phyloP scores from a whole-genome alignment of 2,888 invertebrate species.

The Agrilus cyanescens region DNA sequence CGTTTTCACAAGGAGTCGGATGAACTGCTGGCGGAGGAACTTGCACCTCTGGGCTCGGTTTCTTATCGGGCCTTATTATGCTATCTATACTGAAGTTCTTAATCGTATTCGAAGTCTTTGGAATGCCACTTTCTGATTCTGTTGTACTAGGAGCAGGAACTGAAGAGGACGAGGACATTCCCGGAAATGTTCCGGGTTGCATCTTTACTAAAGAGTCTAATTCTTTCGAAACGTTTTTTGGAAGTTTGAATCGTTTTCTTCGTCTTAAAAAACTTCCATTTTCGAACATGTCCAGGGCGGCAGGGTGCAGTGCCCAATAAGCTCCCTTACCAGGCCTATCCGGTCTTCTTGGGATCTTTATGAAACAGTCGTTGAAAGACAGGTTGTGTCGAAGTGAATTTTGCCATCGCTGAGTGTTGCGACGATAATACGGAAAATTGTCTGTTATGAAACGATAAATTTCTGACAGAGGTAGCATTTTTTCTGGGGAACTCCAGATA shows the following conservation, averaged over 20 bases:
- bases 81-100: conserved; percentile 77
- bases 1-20: conserved; percentile 16
- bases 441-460: conserved; percentile 89
- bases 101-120: conserved; percentile 35
- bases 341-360: conserved; percentile 58
- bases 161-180: conserved; percentile 6
- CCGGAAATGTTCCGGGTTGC: conserved; percentile 18
- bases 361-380: conserved; percentile 69
- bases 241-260: conserved; percentile 67
- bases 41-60: conserved; percentile 11
- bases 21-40: conserved; percentile 13
- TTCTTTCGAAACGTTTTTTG: conserved; percentile 51
- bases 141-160: conserved; percentile 16
- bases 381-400: conserved; percentile 57
- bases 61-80: conserved; percentile 58
- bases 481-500: conserved; percentile 89
- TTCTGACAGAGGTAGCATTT: conserved; percentile 78
- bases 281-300: conserved; percentile 68
- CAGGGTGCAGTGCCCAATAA: conserved; percentile 67
- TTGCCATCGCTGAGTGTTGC: conserved; percentile 65
- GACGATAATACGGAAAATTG: conserved; percentile 68
- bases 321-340: conserved; percentile 67
- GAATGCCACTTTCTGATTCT: conserved; percentile 15
- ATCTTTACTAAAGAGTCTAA: conserved; percentile 46
- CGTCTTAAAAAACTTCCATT: conserved; percentile 68